Percentiles rank a stretch among this genome's conserved stretches.
Conservation (phyloP, 2,888 invertebrate genomes). For the Sinotaia quadrata region DNA sequence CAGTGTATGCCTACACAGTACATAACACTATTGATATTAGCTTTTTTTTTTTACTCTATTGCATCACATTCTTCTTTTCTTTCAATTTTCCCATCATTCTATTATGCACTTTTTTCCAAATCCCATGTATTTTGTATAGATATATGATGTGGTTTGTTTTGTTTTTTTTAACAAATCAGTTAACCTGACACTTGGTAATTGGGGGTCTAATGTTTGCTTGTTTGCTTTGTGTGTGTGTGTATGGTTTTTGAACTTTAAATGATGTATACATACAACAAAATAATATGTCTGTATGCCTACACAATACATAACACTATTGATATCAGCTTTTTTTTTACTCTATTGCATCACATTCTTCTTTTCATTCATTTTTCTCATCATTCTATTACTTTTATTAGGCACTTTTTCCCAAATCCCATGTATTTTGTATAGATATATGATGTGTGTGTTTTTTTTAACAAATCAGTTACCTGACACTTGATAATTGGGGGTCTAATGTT, state of each 20-base stretch:
- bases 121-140: too few species aligned
- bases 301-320: background rate
- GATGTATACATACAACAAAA: background rate
- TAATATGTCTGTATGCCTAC: background rate
- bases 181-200: background rate
- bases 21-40: background rate
- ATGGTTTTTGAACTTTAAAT: too few species aligned
- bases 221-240: background rate
- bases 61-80: background rate
- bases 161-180: background rate
- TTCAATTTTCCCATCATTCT: background rate
- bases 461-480: background rate
- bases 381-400: background rate
- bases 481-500: background rate
- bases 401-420: too few species aligned
- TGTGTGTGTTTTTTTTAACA: background rate
- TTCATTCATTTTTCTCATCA: background rate
- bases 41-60: background rate
- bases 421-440: too few species aligned
- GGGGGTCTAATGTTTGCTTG: background rate
- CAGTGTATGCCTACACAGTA: background rate
- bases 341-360: background rate
- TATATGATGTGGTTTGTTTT: too few species aligned
- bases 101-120: too few species aligned
- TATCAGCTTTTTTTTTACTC: background rate